phyloP scores from a whole-genome alignment of 2,113 vertebrate genomes.

The Vombatus ursinus region DNA sequence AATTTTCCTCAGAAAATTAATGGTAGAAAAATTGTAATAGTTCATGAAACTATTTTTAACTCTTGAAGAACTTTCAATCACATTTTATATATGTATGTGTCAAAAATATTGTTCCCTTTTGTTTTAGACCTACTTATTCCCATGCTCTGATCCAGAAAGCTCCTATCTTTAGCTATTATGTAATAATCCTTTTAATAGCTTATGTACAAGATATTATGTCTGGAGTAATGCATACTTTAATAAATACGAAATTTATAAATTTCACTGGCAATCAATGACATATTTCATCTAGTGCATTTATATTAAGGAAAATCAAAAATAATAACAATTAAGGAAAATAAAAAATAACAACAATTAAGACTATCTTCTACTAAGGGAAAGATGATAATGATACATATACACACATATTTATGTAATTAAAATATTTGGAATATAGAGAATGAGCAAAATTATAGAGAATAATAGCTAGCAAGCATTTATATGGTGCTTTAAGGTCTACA shows the following conservation, averaged over 20 bases:
- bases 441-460: neutral
- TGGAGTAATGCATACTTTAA: slow-evolving; percentile 37
- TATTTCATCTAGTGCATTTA: slow-evolving; percentile 43
- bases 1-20: slow-evolving; percentile 20
- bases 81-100: neutral
- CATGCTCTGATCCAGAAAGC: neutral
- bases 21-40: neutral
- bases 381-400: neutral
- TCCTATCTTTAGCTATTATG: neutral
- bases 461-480: neutral
- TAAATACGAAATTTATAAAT: slow-evolving; percentile 1
- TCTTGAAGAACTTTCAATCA: neutral
- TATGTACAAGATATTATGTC: neutral
- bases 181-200: neutral
- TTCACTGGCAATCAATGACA: slow-evolving; percentile 13
- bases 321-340: no score
- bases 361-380: neutral
- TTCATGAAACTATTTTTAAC: neutral
- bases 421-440: neutral
- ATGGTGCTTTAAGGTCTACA: neutral
- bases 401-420: neutral
- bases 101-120: neutral
- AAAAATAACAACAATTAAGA: no score
- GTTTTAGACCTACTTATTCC: neutral
- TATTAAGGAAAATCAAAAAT: slow-evolving; percentile 42